These are phyloP conservation scores for Poecilia velifera DNA, from an alignment of 2,797 vertebrate species.

Conservation along the genomic window DNA sequence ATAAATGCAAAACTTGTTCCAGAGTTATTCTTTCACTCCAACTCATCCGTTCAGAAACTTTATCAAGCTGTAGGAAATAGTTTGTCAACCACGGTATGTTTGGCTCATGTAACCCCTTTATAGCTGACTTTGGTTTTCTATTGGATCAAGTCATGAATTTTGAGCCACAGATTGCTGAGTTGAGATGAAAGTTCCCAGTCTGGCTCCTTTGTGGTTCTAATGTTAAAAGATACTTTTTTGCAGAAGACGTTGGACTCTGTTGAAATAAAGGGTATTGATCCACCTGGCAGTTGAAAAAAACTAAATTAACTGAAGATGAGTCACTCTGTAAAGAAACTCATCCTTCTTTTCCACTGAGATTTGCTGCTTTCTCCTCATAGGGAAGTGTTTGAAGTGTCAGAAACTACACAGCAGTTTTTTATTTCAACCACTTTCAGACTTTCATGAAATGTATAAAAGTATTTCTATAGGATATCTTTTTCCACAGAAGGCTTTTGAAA, in stretches of 20 bases:
- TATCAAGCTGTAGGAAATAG: neutral
- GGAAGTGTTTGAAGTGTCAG: conserved; percentile 7
- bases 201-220: neutral
- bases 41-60: neutral
- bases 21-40: neutral
- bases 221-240: neutral
- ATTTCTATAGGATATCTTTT: neutral
- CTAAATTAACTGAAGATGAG: conserved; percentile 1
- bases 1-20: neutral
- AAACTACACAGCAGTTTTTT: neutral
- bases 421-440: neutral
- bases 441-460: neutral
- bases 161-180: neutral
- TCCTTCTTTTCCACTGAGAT: neutral
- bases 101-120: neutral
- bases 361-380: neutral
- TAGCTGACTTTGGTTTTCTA: neutral
- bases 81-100: neutral
- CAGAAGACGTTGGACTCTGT: conserved; percentile 6
- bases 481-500: neutral
- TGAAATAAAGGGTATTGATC: conserved; percentile 25
- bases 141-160: neutral
- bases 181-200: neutral
- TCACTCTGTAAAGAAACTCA: conserved; percentile 1
- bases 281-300: neutral